These are phyloP conservation scores for Sinosuthora webbiana DNA, from an alignment of 2,113 vertebrate species.

Conservation along the genomic window DNA sequence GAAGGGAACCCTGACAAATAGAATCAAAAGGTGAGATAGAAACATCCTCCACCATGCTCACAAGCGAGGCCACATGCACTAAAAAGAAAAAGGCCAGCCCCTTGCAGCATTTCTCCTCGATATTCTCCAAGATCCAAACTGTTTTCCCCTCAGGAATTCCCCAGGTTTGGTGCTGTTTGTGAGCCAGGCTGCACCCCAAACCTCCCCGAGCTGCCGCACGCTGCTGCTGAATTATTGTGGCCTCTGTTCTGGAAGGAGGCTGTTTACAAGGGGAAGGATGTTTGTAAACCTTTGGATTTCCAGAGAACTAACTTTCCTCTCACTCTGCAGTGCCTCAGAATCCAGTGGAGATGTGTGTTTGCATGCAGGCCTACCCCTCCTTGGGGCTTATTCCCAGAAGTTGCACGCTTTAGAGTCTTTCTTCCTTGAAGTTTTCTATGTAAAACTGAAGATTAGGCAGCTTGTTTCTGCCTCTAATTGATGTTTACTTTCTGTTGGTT, in stretches of 20 bases:
- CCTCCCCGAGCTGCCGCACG: not conserved
- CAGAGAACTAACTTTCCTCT: not conserved
- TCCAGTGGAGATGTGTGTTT: not conserved
- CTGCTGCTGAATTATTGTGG: not conserved
- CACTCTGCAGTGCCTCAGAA: not conserved
- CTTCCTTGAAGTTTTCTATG: not conserved
- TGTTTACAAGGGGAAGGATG: not conserved
- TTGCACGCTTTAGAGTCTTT: not conserved
- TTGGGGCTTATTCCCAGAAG: not conserved
- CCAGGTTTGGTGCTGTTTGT: not conserved
- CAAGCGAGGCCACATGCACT: not conserved
- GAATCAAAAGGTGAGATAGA: not conserved
- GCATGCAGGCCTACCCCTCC: not conserved
- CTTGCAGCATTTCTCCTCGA: accelerated
- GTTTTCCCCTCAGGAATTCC: not conserved
- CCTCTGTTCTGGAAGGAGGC: not conserved
- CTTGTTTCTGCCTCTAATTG: not conserved
- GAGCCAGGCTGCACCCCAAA: not conserved
- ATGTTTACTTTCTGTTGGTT: not conserved
- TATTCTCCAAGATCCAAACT: not conserved
- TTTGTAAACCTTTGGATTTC: not conserved
- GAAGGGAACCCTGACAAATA: not conserved
- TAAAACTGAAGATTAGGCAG: not conserved
- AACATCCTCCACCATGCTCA: not conserved
- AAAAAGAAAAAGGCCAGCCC: not conserved